Evolutionary conservation across 2,797 vertebrate species (phyloP), one percentile per base, ranked within the genome.

Genomic region (Galaxias olidus): DNA sequence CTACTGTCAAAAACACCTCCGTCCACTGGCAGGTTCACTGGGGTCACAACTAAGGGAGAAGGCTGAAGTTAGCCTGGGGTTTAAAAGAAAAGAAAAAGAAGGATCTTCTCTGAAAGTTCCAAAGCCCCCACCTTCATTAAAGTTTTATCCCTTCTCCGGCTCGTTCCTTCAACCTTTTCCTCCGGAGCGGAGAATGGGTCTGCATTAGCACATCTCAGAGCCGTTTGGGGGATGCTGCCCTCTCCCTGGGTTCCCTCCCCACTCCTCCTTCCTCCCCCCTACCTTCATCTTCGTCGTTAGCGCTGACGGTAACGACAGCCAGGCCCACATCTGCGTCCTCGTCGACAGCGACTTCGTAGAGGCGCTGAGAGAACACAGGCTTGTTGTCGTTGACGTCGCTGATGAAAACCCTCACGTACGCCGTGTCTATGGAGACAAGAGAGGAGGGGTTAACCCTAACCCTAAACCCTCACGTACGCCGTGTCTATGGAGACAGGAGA

Each of bases 331-430:
- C 95, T 75, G 91, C 93, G 73, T 96, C 92, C 88, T 96, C 95
- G 46, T 92, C 91, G 18, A 95, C 89, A 15, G 81, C 89, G 1
- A 93, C 92, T 88, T 95, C 93, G 70, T 96, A 96, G 79, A 93
- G 84, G 0, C 89, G 86, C 78, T 91, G 93, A 73, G 91, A 84
- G 67, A 96, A 98, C 68, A 90, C 69, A 0, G 94, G 94, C 70
- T 93, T 95, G 94, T 97, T 97, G 91, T 97, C 95, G 45, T 96
- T 96, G 84, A 95, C 91, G 40, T 96, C 95, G 9, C 91, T 95
- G 92, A 97, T 90, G 87, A 94, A 95, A 85, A 96, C 65, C 8
- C 87, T 91, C 87, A 95, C 93, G 40, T 94, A 94, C 10, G 93
- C 94, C 0, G 92, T 94, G 89, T 95, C 94, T 95, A 86, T 77